Base-by-base conservation (phyloP, 2,113 vertebrate species). In the Oncorhynchus mykiss region DNA sequence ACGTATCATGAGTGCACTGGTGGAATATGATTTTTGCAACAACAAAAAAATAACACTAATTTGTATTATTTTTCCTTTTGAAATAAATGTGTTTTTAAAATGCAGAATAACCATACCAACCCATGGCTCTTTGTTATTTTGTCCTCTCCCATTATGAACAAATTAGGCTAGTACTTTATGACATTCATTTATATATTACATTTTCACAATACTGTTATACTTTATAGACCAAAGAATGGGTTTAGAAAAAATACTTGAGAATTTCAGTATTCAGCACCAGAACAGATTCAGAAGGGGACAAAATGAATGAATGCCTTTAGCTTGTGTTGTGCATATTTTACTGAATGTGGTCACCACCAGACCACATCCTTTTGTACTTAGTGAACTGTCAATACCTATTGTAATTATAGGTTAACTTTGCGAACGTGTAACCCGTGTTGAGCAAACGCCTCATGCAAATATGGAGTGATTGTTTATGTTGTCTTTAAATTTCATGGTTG, bases 381-480 rank as follows among this genome's bases (percentile, higher is more conserved):
- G 95, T 96, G 91, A 97, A 95, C 94, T 96, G 95, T 97, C 96
- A 96, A 94, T 95, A 95, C 94, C 95, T 96, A 96, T 96, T 45
- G 39, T 45, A 45, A 45, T 45, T 95, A 95, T 96, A 95, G 93
- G 93, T 96, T 95, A 95, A 93, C 93, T 94, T 95, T 96, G 93
- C 95, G 95, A 94, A 96, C 96, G 96, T 98, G 95, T 96, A 96
- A 95, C 95, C 94, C 93, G 94, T 96, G 96, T 97, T 96, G 95
- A 94, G 95, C 94, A 96, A 93, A 96, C 93, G 95, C 93, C 95
- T 96, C 96, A 95, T 96, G 94, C 95, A 96, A 95, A 96, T 95
- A 87, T 92, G 87, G 95, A 97, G 95, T 98, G 97, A 96, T 96
- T 99, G 97, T 99, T 96, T 96, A 96, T 97, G 96, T 96, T 93